phyloP scores from a whole-genome alignment of 2,888 invertebrate genomes.

The Zootermopsis nevadensis region DNA sequence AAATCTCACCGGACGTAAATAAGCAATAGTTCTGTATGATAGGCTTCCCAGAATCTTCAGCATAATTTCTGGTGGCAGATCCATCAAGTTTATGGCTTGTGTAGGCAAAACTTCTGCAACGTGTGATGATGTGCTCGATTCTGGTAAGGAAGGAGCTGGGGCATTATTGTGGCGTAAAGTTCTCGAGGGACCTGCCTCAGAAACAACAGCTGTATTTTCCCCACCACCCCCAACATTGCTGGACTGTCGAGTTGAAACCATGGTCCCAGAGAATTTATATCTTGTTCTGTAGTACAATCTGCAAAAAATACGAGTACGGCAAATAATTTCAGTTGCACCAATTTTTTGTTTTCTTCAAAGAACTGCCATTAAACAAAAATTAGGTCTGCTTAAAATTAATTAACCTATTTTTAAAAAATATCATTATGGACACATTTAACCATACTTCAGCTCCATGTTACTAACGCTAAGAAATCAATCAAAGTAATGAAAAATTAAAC shows the following conservation, averaged over 20 bases:
- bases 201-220: constrained; percentile 41
- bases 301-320: neutral
- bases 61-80: constrained; percentile 83
- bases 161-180: constrained; percentile 40
- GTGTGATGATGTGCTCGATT: constrained; percentile 49
- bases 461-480: constrained; percentile 20
- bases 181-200: constrained; percentile 39
- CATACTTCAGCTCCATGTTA: neutral
- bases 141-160: constrained; percentile 54
- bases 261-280: constrained; percentile 57
- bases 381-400: neutral
- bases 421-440: neutral
- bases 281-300: neutral
- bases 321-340: neutral
- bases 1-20: constrained; percentile 78
- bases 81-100: constrained; percentile 67
- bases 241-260: constrained; percentile 70
- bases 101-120: constrained; percentile 56
- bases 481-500: constrained; percentile 12
- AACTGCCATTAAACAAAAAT: neutral
- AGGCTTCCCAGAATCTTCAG: constrained; percentile 82
- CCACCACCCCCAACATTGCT: constrained; percentile 59
- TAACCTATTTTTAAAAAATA: constrained; percentile 1
- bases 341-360: neutral
- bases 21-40: constrained; percentile 81